Evolutionary conservation across 2,797 vertebrate genomes (phyloP), one percentile per base, ranked within the genome.

Genomic region (Rhyacichthys aspro): DNA sequence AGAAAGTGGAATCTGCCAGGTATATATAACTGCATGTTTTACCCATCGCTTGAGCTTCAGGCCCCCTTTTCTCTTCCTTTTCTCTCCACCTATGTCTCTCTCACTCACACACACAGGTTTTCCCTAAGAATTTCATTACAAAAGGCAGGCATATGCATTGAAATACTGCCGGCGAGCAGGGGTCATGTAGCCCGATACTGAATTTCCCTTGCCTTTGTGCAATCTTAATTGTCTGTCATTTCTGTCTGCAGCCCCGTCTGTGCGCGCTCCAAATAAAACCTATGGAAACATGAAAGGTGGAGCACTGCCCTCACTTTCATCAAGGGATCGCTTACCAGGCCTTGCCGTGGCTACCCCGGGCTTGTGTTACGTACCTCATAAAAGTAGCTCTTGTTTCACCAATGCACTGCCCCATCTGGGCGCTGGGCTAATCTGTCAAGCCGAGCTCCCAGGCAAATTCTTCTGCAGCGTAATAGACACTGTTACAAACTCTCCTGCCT

Each of bases 211-310:
- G 84, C 89, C 86, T 78, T 91, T 90, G 90, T 91, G 88, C 74
- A 76, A 74, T 92, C 89, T 92, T 93, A 91, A 92, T 91, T 92
- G 90, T 94, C 92, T 93, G 88, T 90, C 90, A 88, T 88, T 90
- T 89, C 79, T 91, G 91, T 92, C 92, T 91, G 88, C 88, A 81
- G 82, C 70, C 85, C 84, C 0, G 75, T 84, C 85, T 90, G 82
- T 90, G 89, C 74, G 78, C 39, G 55, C 85, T 91, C 89, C 90
- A 92, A 92, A 93, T 91, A 93, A 93, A 94, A 93, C 92, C 90
- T 93, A 93, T 90, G 91, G 90, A 91, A 93, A 93, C 91, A 93
- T 92, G 91, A 94, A 94, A 95, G 91, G 92, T 93, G 92, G 92
- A 94, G 90, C 90, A 90, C 79, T 87, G 88, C 82, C 89, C 58